Evolutionary conservation across 1,140 invertebrate species (phyloP).

Genomic region (Orius insidiosus): DNA sequence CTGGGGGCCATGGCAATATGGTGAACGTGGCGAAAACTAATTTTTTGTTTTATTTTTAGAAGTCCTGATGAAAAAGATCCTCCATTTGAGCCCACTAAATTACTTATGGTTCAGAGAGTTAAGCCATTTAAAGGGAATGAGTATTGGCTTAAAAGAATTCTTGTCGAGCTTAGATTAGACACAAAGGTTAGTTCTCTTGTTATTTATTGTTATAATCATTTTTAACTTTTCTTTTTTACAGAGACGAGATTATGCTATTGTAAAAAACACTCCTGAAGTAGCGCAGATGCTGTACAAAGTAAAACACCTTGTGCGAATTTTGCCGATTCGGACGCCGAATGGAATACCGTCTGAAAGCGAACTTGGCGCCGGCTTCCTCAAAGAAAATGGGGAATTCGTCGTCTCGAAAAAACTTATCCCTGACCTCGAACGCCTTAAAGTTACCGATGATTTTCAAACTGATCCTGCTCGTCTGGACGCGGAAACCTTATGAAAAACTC

Average conservation of each 20-base stretch:
- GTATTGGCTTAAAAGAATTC: slow-evolving; percentile 50
- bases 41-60: slow-evolving; percentile 8
- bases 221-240: slow-evolving; percentile 26
- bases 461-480: slow-evolving; percentile 44
- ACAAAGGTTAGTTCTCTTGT: slow-evolving; percentile 26
- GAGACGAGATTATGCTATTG: slow-evolving; percentile 39
- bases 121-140: slow-evolving; percentile 45
- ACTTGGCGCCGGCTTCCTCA: slow-evolving; percentile 46
- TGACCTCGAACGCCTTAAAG: too few relatives aligned
- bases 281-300: slow-evolving; percentile 60
- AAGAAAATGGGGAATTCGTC: slow-evolving; percentile 60
- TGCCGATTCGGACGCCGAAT: slow-evolving; percentile 64
- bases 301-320: slow-evolving; percentile 72
- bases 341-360: slow-evolving; percentile 57
- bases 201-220: too few relatives aligned
- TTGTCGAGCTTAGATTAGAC: slow-evolving; percentile 40
- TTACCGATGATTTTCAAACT: slow-evolving; percentile 38
- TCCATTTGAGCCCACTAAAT: slow-evolving; percentile 46
- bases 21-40: too few relatives aligned
- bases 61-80: slow-evolving; percentile 33
- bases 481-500: slow-evolving; percentile 46
- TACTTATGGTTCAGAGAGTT: slow-evolving; percentile 54
- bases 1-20: too few relatives aligned
- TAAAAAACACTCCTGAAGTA: slow-evolving; percentile 71
- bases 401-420: slow-evolving; percentile 42